phyloP scores from a whole-genome alignment of 2,113 vertebrate genomes.

The Enhydra lutris region DNA sequence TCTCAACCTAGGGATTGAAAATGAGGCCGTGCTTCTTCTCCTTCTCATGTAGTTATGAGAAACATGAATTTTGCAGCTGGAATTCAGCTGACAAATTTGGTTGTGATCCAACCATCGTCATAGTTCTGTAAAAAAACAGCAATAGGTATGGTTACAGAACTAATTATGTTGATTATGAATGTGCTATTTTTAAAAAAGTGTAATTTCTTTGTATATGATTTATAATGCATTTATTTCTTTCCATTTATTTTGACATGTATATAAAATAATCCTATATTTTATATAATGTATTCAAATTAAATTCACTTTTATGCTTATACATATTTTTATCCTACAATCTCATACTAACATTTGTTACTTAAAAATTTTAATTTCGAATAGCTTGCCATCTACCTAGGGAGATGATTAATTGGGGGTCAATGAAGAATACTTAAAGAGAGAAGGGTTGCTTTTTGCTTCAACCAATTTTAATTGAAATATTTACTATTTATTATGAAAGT shows the following conservation, averaged over 20 bases:
- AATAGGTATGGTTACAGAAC: not conserved
- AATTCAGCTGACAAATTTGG: slow-evolving; percentile 31
- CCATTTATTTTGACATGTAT: not conserved
- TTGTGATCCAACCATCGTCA: not conserved
- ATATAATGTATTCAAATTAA: not conserved
- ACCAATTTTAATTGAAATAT: not conserved
- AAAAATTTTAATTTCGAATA: not conserved
- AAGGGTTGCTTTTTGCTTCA: not conserved
- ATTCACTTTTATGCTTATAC: not conserved
- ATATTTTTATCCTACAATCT: not conserved
- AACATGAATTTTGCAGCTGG: not conserved
- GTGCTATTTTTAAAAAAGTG: not conserved
- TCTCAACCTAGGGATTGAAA: not conserved
- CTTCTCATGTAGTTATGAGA: not conserved
- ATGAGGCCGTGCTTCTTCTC: not conserved
- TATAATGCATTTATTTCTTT: slow-evolving; percentile 21
- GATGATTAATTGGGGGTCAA: not conserved
- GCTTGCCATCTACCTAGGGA: not conserved
- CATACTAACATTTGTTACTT: not conserved
- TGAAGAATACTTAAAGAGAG: not conserved
- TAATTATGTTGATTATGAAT: slow-evolving; percentile 22
- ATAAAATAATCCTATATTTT: slow-evolving; percentile 7
- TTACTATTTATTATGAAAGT: not conserved
- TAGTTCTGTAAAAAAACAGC: slow-evolving; percentile 1
- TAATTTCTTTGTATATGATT: not conserved